Base-by-base conservation (phyloP, 1,140 invertebrate genomes). In the Melipona quadrifasciata region DNA sequence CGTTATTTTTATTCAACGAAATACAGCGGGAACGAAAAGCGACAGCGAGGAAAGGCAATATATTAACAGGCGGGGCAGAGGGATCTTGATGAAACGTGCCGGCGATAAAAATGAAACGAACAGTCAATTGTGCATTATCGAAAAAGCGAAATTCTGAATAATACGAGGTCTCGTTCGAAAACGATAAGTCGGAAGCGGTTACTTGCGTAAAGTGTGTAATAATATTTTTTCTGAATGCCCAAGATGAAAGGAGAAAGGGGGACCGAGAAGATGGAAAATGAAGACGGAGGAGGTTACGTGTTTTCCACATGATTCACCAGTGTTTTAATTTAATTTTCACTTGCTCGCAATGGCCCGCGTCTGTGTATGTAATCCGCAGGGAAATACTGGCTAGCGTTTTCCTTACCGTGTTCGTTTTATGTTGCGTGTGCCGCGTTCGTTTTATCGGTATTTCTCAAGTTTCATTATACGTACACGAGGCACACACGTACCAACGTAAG, bases 261-360 rank as follows among this genome's bases (percentile, higher is more conserved):
- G 0, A 34, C 39, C 39, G 8, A 21, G 17, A 70, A 58, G 65
- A 16, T 14, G 31, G 17, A 24, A 34, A 24, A 1, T 5, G n/a
- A n/a, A 6, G 64, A 51, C 0, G 27, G 14, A 31, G 5, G 27
- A n/a, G 10, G 17, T 47, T 6, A 10, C 14, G 53, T 12, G 27
- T 51, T 58, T 24, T 19, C 24, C 16, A 39, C 53, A n/a, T 10
- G 53, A 80, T 77, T 31, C 65, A 6, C n/a, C 17, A 51, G 39
- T 68, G 19, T 81, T 83, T 88, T 85, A 87, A 88, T 88, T 87
- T 77, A 88, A 88, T 88, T 87, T 88, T 70, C 70, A 74, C 55
- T 55, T 27, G 58, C 31, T 34, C 77, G 78, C 83, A 87, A 83
- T 80, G 57, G 57, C 34, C 53, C 57, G 71, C 39, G 39, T 39